Conservation (phyloP, 2,888 invertebrate genomes). For the Drosophila infuscata region DNA sequence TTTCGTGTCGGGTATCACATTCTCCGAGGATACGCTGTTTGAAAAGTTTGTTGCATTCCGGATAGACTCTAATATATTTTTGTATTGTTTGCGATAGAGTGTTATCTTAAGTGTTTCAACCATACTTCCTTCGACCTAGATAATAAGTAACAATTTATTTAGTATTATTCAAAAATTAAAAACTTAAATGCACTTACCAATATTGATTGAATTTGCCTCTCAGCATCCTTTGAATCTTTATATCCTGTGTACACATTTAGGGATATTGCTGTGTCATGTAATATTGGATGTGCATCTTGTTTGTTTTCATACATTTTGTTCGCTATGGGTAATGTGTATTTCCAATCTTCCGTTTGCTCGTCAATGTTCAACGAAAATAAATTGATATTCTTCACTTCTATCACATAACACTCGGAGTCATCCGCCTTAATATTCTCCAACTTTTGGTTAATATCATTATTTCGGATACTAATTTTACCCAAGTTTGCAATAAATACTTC, state of each 20-base stretch:
- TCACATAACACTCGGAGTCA: conserved; percentile 85
- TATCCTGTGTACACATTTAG: conserved; percentile 85
- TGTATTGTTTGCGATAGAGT: conserved; percentile 94
- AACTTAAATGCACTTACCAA: conserved; percentile 49
- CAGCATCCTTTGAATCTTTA: conserved; percentile 35
- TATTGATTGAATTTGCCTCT: conserved; percentile 41
- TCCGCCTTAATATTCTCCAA: conserved; percentile 23
- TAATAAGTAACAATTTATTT: background rate
- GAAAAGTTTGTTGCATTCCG: conserved; percentile 80
- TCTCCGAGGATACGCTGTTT: conserved; percentile 32
- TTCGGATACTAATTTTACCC: conserved; percentile 92
- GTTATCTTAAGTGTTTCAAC: conserved; percentile 94
- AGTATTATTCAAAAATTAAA: background rate
- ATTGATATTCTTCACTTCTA: conserved; percentile 94
- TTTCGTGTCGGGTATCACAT: conserved; percentile 32
- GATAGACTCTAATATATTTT: conserved; percentile 92
- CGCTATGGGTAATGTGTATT: conserved; percentile 86
- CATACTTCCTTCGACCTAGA: conserved; percentile 90
- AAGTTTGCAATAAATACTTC: conserved; percentile 96
- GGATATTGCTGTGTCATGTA: conserved; percentile 94
- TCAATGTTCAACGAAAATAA: conserved; percentile 91
- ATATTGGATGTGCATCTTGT: conserved; percentile 92
- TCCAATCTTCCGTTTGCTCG: conserved; percentile 83
- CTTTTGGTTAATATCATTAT: conserved; percentile 74
- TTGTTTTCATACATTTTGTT: conserved; percentile 91